Base-by-base conservation (phyloP, 2,113 vertebrate genomes). In the Cyanocitta stelleri region DNA sequence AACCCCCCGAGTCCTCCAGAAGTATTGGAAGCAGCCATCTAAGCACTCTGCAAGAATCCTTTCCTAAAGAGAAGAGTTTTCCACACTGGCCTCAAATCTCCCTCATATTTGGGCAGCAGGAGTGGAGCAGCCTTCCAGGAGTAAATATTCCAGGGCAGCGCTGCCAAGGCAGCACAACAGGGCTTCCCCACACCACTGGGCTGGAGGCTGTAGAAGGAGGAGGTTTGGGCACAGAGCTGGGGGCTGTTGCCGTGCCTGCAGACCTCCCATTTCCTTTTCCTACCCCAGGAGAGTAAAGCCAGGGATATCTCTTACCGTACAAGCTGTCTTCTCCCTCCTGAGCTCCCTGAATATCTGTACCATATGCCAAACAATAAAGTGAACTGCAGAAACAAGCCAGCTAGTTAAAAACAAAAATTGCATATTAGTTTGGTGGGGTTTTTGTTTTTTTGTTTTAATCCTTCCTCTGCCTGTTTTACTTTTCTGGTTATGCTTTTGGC, bases 11-110 rank as follows among this genome's bases (percentile, higher is more conserved):
- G 23, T 43, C 37, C 37, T 83, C 69, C 7, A 20, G 35, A 52
- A 69, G 49, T n/a, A 58, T 9, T 84, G 69, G 71, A 48, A 83
- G 43, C 58, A 76, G 72, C 68, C 1, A 0, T 41, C 69, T 72
- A n/a, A 69, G 58, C 11, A 5, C 37, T 72, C 51, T 16, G 32
- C 24, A 51, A 78, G 52, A 58, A 52, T 49, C 68, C 37, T 95
- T 90, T 87, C 68, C 56, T 81, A n/a, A 84, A 95, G 76, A 93
- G 76, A 83, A 16, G 55, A 49, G 67, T 84, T 93, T 88, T 84
- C 61, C 54, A 22, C 32, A 8, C 43, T 52, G 51, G 62, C 72
- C 87, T 61, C 75, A 75, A 49, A 17, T 81, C 30, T 78, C 24
- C 32, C 66, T 96, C 19, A 0, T 82, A 75, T 80, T 58, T 77